Evolutionary conservation across 2,888 invertebrate species (phyloP).

Genomic region (Perdita meconis): DNA sequence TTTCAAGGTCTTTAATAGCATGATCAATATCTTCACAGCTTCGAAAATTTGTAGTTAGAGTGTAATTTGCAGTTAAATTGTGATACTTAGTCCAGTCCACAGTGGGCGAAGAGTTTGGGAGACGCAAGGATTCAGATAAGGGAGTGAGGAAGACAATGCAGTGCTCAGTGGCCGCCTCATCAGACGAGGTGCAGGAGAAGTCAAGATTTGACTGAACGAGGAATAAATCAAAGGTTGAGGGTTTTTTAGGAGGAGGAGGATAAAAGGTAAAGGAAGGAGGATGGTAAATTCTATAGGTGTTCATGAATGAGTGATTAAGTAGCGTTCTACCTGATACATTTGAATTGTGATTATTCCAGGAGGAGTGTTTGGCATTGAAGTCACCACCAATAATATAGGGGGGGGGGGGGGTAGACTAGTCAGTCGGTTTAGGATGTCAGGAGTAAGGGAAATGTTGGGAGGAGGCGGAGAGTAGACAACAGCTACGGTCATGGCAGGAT

Average conservation of each 20-base stretch:
- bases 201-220: not conserved
- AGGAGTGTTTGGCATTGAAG: too few relatives aligned
- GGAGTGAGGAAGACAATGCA: not conserved
- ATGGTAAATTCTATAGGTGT: not conserved
- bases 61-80: not conserved
- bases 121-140: not conserved
- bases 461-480: conserved; percentile 3
- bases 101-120: not conserved
- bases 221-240: not conserved
- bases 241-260: not conserved
- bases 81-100: not conserved
- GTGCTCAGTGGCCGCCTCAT: not conserved
- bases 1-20: not conserved
- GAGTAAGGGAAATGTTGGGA: too few relatives aligned
- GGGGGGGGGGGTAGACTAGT: not conserved
- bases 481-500: conserved; percentile 1
- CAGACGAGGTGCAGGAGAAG: not conserved
- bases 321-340: too few relatives aligned
- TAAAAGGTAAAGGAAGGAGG: too few relatives aligned
- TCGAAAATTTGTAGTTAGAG: not conserved
- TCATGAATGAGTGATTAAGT: too few relatives aligned
- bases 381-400: not conserved
- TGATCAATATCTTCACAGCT: not conserved
- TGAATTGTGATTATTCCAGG: not conserved
- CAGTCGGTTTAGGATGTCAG: not conserved